phyloP scores from a whole-genome alignment of 30 jellyfish, hydroid and myxozoan genomes.

The Mastigias papua region DNA sequence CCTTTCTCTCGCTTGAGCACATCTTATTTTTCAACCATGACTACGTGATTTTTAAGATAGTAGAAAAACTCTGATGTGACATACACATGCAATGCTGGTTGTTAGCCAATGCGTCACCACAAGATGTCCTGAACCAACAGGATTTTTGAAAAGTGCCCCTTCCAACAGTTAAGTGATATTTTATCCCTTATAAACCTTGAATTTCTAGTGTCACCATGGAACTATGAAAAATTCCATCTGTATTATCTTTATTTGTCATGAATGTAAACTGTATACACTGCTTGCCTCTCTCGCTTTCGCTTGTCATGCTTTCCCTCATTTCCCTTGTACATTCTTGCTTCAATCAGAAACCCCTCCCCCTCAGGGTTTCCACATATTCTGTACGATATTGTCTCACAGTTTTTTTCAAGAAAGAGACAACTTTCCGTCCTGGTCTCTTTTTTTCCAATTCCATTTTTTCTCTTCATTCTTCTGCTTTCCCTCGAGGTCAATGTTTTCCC shows the following conservation, averaged over 20 bases:
- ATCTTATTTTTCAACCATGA: too few relatives aligned
- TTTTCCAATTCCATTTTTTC: background rate
- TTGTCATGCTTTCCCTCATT: constrained; percentile 17
- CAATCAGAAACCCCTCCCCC: constrained; percentile 74
- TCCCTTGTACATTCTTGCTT: constrained; percentile 18
- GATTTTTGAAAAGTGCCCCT: too few relatives aligned
- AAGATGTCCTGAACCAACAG: too few relatives aligned
- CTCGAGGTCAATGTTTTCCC: background rate
- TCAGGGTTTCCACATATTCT: constrained; percentile 68
- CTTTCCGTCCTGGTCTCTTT: constrained; percentile 8
- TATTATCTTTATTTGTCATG: background rate
- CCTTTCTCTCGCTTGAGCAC: too few relatives aligned
- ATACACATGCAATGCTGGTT: too few relatives aligned
- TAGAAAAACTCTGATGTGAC: too few relatives aligned
- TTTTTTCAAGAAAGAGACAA: background rate
- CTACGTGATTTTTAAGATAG: too few relatives aligned
- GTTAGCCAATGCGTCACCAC: too few relatives aligned
- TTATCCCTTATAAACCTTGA: too few relatives aligned
- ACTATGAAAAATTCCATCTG: background rate
- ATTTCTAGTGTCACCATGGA: too few relatives aligned
- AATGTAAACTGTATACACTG: constrained; percentile 8
- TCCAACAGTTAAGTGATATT: too few relatives aligned
- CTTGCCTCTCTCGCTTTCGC: background rate
- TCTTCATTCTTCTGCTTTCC: constrained; percentile 1
- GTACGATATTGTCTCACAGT: constrained; percentile 55